Evolutionary conservation across 2,797 vertebrate genomes (phyloP), one percentile per base, ranked within the genome.

Genomic region (Rousettus madagascariensis): DNA sequence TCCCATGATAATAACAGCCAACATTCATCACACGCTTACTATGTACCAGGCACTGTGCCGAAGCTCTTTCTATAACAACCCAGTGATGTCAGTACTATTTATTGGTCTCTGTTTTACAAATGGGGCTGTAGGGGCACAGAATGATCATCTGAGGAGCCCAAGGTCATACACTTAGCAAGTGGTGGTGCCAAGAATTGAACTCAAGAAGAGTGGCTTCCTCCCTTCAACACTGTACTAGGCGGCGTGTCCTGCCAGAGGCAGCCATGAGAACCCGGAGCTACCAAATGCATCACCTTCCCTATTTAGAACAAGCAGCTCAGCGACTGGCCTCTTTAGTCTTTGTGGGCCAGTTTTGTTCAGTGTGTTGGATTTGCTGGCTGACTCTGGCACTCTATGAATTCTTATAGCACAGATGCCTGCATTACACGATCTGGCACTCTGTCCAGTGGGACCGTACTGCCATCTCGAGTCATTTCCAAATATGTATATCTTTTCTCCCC

Each of bases 391-490:
- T 63, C 63, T 71, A 5, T 7, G 17, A 22, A 41, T 85, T 51
- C 96, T 87, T 46, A 24, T 4, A 26, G 79, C 55, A 26, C n/a
- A 38, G 59, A 46, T 33, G 19, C 36, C 77, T 46, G 33, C 6
- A 2, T 90, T 77, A n/a, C 33, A 11, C 11, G 6, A 5, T 41
- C 53, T 91, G 86, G 89, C 46, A 51, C 16, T 28, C 43, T 6
- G 6, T 65, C n/a, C 88, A 41, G 30, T 8, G 75, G 51, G 93
- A 66, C 53, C 2, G 1, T 38, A 38, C 74, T 71, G 88, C 51
- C 77, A 79, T 55, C 30, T 33, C 8, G 16, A 95, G 80, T 84
- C 65, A 55, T 53, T 93, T 87, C 87, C 92, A 94, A 84, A 88
- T 90, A 88, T 28, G n/a, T 43, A n/a, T 65, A 51, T 68, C 65